Percentiles rank a stretch among this genome's conserved stretches.
Conservation (phyloP, 2,797 vertebrate species). For the Rhinichthys osculus region DNA sequence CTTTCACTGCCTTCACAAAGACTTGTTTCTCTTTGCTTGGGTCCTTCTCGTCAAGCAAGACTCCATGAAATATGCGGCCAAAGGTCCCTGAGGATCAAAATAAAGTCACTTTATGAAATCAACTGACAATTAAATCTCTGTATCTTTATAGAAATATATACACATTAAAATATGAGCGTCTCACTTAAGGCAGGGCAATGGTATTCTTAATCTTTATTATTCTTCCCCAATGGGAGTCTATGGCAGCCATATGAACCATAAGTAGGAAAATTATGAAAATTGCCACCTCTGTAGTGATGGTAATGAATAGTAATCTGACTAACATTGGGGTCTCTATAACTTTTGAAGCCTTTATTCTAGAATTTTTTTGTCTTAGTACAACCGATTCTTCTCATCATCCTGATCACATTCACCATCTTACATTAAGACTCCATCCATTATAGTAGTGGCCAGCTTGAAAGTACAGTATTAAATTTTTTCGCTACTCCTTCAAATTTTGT, state of each 20-base stretch:
- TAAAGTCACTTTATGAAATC: constrained; percentile 47
- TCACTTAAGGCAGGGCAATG: neutral
- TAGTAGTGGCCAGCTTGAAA: neutral
- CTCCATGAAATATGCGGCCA: constrained; percentile 96
- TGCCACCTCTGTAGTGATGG: neutral
- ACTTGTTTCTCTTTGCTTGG: constrained; percentile 93
- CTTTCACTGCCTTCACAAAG: constrained; percentile 99
- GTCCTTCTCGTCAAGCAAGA: constrained; percentile 96
- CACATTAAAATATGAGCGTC: no score
- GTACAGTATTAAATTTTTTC: neutral
- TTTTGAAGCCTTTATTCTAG: no score
- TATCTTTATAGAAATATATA: neutral
- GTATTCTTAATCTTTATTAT: neutral
- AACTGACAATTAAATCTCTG: neutral
- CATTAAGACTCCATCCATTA: neutral
- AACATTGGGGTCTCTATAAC: neutral
- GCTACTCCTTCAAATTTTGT: neutral
- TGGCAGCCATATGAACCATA: neutral
- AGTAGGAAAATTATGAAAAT: neutral
- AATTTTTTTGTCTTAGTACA: no score
- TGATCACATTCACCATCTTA: neutral
- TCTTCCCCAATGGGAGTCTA: neutral
- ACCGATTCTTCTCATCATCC: neutral
- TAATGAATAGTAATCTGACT: neutral
- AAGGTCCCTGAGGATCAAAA: constrained; percentile 87